Evolutionary conservation across 2,797 vertebrate species (phyloP), one percentile per base, ranked within the genome.

Genomic region (Sebastes kiyomatsui): DNA sequence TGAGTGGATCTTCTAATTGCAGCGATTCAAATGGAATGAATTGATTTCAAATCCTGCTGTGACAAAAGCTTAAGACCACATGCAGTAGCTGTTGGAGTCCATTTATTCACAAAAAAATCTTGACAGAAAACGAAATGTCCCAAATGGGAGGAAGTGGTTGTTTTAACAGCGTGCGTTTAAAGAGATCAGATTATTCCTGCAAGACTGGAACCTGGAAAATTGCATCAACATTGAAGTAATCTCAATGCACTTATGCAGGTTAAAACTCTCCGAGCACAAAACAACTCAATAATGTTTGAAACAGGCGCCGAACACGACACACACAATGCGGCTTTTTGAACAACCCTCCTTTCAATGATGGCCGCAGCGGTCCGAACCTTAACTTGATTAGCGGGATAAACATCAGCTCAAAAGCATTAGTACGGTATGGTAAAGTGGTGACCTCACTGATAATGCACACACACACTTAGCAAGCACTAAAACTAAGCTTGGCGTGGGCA

Each of bases 341-440:
- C 73, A 76, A 64, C 22, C 54, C 72, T 79, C 76, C 79, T 86
- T 85, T 87, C 85, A 80, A 55, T 82, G 87, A 85, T 67, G 78
- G 87, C 85, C 79, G 64, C 81, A 54, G 83, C 52, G 46, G 90
- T 87, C 84, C 84, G 76, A 93, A 90, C 82, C 84, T 85, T 92
- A 89, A 94, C 87, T 92, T 93, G 92, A 94, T 94, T 93, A 93
- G 84, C 2, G 56, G 90, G 90, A 93, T 94, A 94, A 94, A 93
- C 88, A 94, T 94, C 90, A 90, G 90, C 89, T 92, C 90, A 90
- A 88, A 91, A 84, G 90, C 91, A 93, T 94, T 94, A 91, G 87
- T 84, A 77, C 7, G 54, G 81, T 87, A 86, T 86, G 91, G 84
- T 90, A 84, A 88, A 92, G 84, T 30, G 64, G 86, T 93, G 91